phyloP scores from a whole-genome alignment of 2,888 invertebrate species.

The Ctenicera cuprea region DNA sequence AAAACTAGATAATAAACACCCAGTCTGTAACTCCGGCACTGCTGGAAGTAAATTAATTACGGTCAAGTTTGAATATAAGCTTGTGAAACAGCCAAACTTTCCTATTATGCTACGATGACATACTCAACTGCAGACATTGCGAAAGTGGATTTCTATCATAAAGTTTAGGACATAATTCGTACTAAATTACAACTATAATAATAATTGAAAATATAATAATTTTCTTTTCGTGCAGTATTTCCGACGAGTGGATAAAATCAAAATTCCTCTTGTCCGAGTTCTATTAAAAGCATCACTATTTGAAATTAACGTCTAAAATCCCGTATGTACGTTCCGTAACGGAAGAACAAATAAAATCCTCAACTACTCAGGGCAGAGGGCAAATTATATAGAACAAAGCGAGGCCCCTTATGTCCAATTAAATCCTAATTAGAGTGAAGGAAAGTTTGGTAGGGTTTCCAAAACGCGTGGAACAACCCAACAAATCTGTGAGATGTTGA shows the following conservation, averaged over 20 bases:
- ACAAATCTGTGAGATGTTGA: constrained; percentile 42
- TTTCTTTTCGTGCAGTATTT: too few species aligned
- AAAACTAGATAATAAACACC: too few species aligned
- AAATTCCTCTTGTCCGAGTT: background rate
- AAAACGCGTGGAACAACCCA: constrained; percentile 37
- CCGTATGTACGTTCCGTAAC: constrained; percentile 3
- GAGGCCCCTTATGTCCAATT: constrained; percentile 46
- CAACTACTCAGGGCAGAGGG: constrained; percentile 21
- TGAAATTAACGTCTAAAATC: background rate
- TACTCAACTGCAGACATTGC: constrained; percentile 12
- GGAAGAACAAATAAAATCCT: constrained; percentile 26
- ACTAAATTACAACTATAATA: background rate
- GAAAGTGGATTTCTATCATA: constrained; percentile 5
- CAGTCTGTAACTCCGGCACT: background rate
- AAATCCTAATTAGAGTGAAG: constrained; percentile 46
- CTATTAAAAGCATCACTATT: background rate
- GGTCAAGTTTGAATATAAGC: constrained; percentile 19
- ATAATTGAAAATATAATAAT: too few species aligned
- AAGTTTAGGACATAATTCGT: background rate
- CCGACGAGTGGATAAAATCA: background rate
- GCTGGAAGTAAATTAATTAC: constrained; percentile 17
- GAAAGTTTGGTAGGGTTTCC: constrained; percentile 39
- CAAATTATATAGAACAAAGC: constrained; percentile 37
- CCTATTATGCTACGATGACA: constrained; percentile 10
- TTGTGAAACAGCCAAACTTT: constrained; percentile 25